Percentiles rank a stretch among this genome's conserved stretches.
Conservation (phyloP, 2,113 vertebrate genomes). For the Psittacara wagleri region DNA sequence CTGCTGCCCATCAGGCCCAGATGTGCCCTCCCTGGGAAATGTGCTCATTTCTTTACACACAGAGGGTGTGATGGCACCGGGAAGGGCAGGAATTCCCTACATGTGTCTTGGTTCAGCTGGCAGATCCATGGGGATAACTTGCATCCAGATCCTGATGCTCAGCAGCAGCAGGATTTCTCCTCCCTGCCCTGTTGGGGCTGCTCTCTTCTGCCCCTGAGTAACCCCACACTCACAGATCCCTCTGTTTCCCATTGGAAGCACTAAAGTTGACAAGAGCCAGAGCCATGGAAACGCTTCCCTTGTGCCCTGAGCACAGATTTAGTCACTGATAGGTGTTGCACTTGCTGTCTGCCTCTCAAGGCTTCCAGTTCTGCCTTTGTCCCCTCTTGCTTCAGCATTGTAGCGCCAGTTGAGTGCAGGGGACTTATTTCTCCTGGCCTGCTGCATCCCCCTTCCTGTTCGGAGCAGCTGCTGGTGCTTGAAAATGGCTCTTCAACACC, state of each 20-base stretch:
- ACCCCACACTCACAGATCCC: neutral
- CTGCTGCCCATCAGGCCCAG: neutral
- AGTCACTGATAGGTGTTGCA: neutral
- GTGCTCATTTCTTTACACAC: neutral
- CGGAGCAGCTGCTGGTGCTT: neutral
- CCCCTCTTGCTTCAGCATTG: neutral
- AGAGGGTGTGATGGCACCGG: neutral
- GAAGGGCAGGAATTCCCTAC: neutral
- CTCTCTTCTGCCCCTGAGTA: neutral
- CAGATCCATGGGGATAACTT: neutral
- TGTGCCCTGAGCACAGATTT: neutral
- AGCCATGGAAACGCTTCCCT: neutral
- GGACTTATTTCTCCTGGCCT: neutral
- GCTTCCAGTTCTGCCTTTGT: neutral
- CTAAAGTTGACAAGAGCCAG: neutral
- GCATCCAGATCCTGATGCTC: neutral
- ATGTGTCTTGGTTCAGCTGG: neutral
- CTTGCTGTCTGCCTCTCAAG: neutral
- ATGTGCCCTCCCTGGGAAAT: neutral
- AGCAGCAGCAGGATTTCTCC: neutral
- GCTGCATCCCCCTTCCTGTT: neutral
- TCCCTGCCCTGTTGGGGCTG: rapidly evolving
- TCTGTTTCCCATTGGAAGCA: neutral
- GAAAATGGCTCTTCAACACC: neutral
- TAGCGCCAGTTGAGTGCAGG: neutral